Conservation (phyloP, 2,888 invertebrate genomes). For the Rhagonycha lutea region DNA sequence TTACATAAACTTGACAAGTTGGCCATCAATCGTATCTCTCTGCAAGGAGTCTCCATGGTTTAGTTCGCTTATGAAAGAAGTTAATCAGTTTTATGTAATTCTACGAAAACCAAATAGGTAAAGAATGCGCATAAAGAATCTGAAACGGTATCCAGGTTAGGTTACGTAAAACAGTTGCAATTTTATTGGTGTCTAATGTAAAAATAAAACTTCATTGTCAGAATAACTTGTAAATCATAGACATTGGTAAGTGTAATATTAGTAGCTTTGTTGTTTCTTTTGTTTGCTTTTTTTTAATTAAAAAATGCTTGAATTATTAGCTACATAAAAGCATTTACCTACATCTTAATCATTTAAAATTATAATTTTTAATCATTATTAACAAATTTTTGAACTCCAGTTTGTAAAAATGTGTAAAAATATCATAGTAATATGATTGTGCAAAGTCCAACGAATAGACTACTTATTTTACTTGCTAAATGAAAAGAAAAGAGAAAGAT, state of each 20-base stretch:
- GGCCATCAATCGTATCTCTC: constrained; percentile 31
- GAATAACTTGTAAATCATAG: background rate
- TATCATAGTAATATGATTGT: background rate
- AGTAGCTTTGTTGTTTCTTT: background rate
- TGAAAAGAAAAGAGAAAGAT: constrained; percentile 10
- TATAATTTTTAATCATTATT: background rate
- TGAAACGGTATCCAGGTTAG: background rate
- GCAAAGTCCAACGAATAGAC: background rate
- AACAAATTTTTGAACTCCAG: background rate
- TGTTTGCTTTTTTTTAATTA: background rate
- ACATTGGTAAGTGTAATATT: background rate
- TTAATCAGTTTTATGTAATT: background rate
- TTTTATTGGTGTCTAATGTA: background rate
- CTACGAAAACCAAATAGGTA: background rate
- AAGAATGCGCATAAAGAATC: background rate
- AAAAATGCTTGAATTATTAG: background rate
- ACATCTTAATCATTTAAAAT: background rate
- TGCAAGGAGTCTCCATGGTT: constrained; percentile 2
- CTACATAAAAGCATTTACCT: background rate
- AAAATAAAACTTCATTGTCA: background rate
- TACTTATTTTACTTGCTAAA: background rate
- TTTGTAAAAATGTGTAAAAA: background rate
- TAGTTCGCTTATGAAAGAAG: constrained; percentile 6
- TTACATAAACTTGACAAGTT: constrained; percentile 40
- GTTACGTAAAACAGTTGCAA: background rate